Percentiles rank a stretch among this genome's conserved stretches.
phyloP scores from a whole-genome alignment of 2,113 vertebrate genomes.

The Sinocyclocheilus maitianheensis region DNA sequence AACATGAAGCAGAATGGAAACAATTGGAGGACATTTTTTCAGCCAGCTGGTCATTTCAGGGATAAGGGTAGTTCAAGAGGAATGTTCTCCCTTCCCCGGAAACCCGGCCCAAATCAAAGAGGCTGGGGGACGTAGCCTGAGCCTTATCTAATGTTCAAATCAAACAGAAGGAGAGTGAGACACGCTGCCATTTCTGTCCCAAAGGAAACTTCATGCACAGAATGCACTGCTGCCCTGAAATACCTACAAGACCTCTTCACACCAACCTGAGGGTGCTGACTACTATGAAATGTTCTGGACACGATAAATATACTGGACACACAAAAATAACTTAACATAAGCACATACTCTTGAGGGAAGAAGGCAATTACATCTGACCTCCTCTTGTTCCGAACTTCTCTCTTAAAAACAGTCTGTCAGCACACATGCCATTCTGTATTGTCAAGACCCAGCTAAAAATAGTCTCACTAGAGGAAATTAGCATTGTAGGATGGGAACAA shows the following conservation, averaged over 20 bases:
- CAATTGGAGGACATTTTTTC: constrained; percentile 50
- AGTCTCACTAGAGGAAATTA: constrained; percentile 49
- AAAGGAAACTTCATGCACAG: constrained; percentile 62
- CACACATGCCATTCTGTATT: constrained; percentile 43
- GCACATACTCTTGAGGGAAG: neutral
- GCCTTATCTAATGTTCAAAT: constrained; percentile 61
- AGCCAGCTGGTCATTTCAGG: constrained; percentile 31
- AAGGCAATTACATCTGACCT: neutral
- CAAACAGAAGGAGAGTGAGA: constrained; percentile 53
- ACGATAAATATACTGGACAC: neutral
- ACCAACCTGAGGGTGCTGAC: neutral
- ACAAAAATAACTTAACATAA: constrained; percentile 32
- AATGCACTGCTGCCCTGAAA: constrained; percentile 58
- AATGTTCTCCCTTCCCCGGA: constrained; percentile 58
- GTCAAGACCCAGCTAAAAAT: constrained; percentile 57
- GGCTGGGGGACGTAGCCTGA: constrained; percentile 25
- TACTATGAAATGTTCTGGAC: neutral
- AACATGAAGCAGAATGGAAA: constrained; percentile 39
- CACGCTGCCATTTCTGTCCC: constrained; percentile 58
- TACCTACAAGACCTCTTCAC: constrained; percentile 55
- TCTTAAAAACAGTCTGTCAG: constrained; percentile 36
- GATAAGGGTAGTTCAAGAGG: constrained; percentile 57
- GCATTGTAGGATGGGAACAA: constrained; percentile 31
- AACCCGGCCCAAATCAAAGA: constrained; percentile 58
- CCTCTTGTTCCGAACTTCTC: constrained; percentile 2